These are phyloP conservation scores for Condylostylus longicornis DNA, from an alignment of 1,140 invertebrate genomes.

Conservation along the genomic window DNA sequence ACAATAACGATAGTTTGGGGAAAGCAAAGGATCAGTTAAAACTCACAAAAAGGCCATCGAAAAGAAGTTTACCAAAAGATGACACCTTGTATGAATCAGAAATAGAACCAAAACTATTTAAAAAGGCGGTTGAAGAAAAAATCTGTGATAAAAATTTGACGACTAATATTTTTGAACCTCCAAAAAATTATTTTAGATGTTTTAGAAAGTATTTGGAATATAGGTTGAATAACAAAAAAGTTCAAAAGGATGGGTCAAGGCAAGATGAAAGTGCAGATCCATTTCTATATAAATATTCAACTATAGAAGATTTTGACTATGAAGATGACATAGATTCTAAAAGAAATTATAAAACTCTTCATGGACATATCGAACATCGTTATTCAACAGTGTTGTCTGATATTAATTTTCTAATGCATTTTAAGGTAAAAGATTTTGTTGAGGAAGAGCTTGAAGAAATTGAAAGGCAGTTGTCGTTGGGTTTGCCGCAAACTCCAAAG, in stretches of 20 bases:
- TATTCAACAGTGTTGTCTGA: constrained; percentile 26
- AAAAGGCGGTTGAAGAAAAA: constrained; percentile 17
- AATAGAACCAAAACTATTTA: constrained; percentile 17
- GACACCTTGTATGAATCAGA: constrained; percentile 9
- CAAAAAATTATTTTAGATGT: constrained; percentile 15
- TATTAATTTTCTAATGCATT: constrained; percentile 23
- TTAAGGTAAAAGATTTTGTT: constrained; percentile 25
- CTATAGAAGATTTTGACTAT: constrained; percentile 21
- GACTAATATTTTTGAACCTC: constrained; percentile 9
- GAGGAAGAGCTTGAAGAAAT: constrained; percentile 15
- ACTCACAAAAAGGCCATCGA: constrained; percentile 10
- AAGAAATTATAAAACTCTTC: constrained; percentile 26
- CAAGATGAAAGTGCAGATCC: constrained; percentile 14
- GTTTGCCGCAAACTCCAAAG: neutral
- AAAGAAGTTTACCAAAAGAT: neutral
- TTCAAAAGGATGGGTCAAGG: constrained; percentile 11
- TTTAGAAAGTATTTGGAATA: constrained; percentile 1
- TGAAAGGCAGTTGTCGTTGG: neutral
- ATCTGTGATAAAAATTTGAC: constrained; percentile 8
- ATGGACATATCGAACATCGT: constrained; percentile 24
- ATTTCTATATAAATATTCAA: constrained; percentile 16
- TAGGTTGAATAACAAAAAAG: constrained; percentile 2
- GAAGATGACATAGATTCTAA: constrained; percentile 22
- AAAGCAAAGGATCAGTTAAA: constrained; percentile 5
- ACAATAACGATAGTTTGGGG: constrained; percentile 7